These are phyloP conservation scores for Diacarnus erythraeanus DNA, from an alignment of 37 sponge, comb jelly and placozoan genomes.

Conservation along the genomic window DNA sequence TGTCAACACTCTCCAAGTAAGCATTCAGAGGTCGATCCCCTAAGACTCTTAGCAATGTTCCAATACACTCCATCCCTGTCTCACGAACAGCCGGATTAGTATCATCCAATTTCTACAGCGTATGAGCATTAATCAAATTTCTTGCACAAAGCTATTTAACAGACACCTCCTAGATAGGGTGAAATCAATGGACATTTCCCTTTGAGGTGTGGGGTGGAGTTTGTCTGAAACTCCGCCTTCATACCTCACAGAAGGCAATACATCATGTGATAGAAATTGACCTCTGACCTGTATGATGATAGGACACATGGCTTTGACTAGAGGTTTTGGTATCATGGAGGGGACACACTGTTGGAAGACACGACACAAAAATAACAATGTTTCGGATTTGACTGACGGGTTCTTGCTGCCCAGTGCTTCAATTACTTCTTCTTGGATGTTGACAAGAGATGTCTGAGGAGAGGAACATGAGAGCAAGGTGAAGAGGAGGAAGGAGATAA, in stretches of 20 bases:
- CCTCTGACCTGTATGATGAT: constrained; percentile 72
- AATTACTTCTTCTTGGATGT: constrained; percentile 76
- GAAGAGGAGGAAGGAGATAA: constrained; percentile 10
- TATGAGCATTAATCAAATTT: neutral
- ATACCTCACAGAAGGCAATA: constrained; percentile 1
- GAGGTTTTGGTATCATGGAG: constrained; percentile 76
- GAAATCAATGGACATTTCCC: neutral
- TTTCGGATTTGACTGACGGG: constrained; percentile 86
- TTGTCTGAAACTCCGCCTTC: neutral
- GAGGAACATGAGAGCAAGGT: constrained; percentile 11
- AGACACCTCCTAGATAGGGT: too few relatives aligned
- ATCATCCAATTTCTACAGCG: constrained; percentile 79
- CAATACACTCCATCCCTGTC: constrained; percentile 81
- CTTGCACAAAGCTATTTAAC: neutral
- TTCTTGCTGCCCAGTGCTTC: constrained; percentile 85
- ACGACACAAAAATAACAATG: constrained; percentile 75
- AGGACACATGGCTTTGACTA: constrained; percentile 81
- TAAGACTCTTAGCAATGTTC: constrained; percentile 82
- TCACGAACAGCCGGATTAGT: constrained; percentile 86
- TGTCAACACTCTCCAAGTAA: constrained; percentile 84
- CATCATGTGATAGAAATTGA: neutral
- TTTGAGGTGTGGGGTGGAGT: neutral
- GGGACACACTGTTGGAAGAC: constrained; percentile 82
- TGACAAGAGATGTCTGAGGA: constrained; percentile 67
- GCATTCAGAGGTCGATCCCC: constrained; percentile 84